Percentiles rank a stretch among this genome's conserved stretches.
phyloP scores from a whole-genome alignment of 2,797 vertebrate species.

The Linurgus olivaceus region DNA sequence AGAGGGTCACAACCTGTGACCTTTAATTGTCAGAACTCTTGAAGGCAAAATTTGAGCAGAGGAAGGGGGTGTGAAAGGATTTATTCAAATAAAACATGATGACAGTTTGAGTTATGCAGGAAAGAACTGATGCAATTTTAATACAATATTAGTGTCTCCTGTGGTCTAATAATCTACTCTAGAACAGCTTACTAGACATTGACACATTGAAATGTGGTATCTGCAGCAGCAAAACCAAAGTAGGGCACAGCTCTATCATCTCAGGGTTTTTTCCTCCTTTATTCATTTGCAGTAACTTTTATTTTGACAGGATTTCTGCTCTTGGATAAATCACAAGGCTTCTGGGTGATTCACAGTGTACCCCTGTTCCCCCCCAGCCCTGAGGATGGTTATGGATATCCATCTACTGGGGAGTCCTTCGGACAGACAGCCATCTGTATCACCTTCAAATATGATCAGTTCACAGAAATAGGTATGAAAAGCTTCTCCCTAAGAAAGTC shows the following conservation, averaged over 20 bases:
- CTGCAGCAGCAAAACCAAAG: neutral
- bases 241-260: neutral
- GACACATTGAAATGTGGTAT: neutral
- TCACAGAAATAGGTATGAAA: constrained; percentile 80
- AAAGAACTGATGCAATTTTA: neutral
- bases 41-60: neutral
- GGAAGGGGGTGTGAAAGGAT: neutral
- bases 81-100: neutral
- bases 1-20: neutral
- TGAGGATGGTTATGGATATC: constrained; percentile 85
- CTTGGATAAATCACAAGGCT: constrained; percentile 86
- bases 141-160: neutral
- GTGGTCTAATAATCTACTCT: neutral
- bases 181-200: neutral
- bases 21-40: neutral
- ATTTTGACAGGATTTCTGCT: constrained; percentile 82
- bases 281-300: neutral
- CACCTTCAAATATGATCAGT: constrained; percentile 85
- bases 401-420: constrained; percentile 78
- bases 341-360: constrained; percentile 91
- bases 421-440: constrained; percentile 87
- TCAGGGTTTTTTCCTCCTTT: neutral
- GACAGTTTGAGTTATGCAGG: neutral
- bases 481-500: neutral
- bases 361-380: constrained; percentile 87